Conservation (phyloP, 2,888 invertebrate species). For the Eucera pruinosa region DNA sequence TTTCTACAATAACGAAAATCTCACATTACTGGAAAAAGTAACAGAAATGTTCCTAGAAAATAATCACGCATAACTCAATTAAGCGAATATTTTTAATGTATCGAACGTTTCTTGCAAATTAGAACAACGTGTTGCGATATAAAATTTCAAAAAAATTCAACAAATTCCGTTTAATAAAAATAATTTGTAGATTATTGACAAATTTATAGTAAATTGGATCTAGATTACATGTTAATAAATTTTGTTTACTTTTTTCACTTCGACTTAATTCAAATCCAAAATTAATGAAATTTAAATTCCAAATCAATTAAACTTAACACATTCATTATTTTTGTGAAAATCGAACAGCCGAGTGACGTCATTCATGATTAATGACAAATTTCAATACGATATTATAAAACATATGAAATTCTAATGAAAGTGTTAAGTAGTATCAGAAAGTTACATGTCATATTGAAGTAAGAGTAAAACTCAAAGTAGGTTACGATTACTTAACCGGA, state of each 20-base stretch:
- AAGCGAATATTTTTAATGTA: conserved; percentile 20
- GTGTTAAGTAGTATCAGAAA: conserved; percentile 8
- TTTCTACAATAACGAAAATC: conserved; percentile 12
- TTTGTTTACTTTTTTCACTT: conserved; percentile 4
- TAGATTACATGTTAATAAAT: not conserved
- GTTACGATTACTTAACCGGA: conserved; percentile 1
- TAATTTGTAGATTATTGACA: not conserved
- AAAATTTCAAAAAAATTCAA: not conserved
- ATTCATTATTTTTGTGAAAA: not conserved
- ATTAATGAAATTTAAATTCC: not conserved
- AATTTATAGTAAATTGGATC: not conserved
- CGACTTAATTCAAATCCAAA: not conserved
- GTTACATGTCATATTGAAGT: conserved; percentile 10
- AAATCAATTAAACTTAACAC: conserved; percentile 6
- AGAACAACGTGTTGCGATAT: conserved; percentile 4
- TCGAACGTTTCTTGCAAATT: not conserved
- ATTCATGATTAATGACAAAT: not conserved
- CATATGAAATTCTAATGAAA: conserved; percentile 11
- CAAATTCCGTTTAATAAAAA: conserved; percentile 8
- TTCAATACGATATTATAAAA: not conserved
- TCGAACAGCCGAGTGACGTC: not conserved
- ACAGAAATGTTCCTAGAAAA: conserved; percentile 41
- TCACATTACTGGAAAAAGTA: conserved; percentile 16
- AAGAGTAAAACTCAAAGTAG: conserved; percentile 2
- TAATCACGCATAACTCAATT: conserved; percentile 13